Base-by-base conservation (phyloP, 2,797 vertebrate species). In the Danio aesculapii region DNA sequence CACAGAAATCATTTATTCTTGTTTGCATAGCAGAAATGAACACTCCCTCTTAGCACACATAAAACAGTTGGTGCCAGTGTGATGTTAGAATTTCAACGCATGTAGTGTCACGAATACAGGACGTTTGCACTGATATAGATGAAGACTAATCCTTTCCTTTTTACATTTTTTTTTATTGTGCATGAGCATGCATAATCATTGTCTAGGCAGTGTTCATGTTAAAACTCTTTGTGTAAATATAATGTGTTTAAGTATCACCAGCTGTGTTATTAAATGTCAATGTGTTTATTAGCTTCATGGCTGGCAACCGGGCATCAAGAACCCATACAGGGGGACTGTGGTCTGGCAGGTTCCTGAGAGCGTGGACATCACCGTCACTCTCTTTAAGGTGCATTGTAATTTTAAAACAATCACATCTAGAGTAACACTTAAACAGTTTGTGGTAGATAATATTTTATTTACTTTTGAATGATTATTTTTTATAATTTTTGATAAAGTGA, bases 241-340 rank as follows among this genome's bases (percentile, higher is more conserved):
- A 5, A 39, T 19, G 8, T 13, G 30, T 39, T 57, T 44, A 8
- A 12, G 5, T 21, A 21, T 53, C 8, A 62, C 9, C 17, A 50
- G 49, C 30, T 43, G 4, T 66, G 62, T 66, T 77, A 47, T 21
- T 12, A 21, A 5, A 8, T 58, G 59, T 1, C 72, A 10, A 16
- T 52, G 43, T 21, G 70, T 17, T 82, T 2, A 14, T 74, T 81
- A 98, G 97, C 93, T 96, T 71, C 96, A 97, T 88, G 92, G 95
- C 86, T 98, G 97, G 97, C 96, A 97, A 86, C 96, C 96, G 0
- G 96, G 96, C 8, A 97, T 98, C 81, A 92, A 95, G 88, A 96
- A 97, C 88, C 95, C 96, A 0, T 96, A 96, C 90, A 89, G 96
- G 81, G 96, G 97, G 11, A 82, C 93, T 8, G 95, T 96, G 82